Conservation (phyloP, 2,888 invertebrate species). For the Opisthograptis luteolata region DNA sequence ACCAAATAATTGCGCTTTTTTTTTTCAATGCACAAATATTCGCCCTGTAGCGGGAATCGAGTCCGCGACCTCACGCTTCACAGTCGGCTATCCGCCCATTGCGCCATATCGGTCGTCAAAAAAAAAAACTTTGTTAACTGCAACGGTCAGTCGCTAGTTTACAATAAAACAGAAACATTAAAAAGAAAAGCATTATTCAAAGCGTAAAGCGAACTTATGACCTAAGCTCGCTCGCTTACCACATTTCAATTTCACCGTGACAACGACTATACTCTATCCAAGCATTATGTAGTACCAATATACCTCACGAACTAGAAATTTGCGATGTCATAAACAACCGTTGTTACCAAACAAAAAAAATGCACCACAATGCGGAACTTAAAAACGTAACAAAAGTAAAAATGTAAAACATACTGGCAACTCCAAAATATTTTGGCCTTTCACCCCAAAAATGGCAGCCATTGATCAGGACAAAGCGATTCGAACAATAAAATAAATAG, state of each 20-base stretch:
- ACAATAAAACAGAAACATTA: too few species aligned
- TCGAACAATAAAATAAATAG: constrained; percentile 11
- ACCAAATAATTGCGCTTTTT: too few species aligned
- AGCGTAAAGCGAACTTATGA: not conserved
- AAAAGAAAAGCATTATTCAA: too few species aligned
- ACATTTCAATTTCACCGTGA: not conserved
- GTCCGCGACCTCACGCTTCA: too few species aligned
- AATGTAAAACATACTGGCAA: constrained; percentile 6
- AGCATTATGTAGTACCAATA: constrained; percentile 3
- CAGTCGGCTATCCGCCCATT: too few species aligned
- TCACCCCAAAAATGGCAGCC: constrained; percentile 21
- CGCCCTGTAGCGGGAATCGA: too few species aligned
- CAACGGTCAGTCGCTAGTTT: not conserved
- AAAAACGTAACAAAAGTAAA: constrained; percentile 8
- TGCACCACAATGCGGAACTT: constrained; percentile 16
- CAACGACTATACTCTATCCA: not conserved
- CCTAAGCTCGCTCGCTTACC: not conserved
- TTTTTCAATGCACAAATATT: too few species aligned
- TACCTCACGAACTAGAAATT: constrained; percentile 6
- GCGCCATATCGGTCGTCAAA: too few species aligned
- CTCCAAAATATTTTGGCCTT: constrained; percentile 13
- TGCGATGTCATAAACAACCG: constrained; percentile 6
- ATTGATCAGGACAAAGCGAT: constrained; percentile 14
- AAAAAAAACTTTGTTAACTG: too few species aligned
- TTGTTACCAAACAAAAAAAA: constrained; percentile 4